These are phyloP conservation scores for Cheumatopsyche charites DNA, from an alignment of 1,140 invertebrate genomes.

Conservation along the genomic window DNA sequence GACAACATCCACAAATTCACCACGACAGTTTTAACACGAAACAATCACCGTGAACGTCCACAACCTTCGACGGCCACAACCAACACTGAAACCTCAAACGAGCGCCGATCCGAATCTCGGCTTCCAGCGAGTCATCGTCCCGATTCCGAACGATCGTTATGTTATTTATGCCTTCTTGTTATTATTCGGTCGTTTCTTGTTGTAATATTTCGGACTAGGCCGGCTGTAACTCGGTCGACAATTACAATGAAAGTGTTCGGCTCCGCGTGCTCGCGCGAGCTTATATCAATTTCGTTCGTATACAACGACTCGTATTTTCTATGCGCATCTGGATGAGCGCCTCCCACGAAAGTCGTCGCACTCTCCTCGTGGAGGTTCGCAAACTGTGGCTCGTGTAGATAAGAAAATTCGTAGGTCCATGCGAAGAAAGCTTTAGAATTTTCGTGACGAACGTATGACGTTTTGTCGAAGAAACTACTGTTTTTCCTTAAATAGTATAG, in stretches of 20 bases:
- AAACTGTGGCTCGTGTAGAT: background rate
- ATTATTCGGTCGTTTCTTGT: background rate
- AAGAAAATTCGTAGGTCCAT: background rate
- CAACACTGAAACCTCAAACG: background rate
- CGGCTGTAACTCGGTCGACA: conserved; percentile 33
- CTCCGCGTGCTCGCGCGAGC: background rate
- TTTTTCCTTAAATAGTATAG: too few species aligned
- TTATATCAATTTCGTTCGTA: conserved; percentile 34
- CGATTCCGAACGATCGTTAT: background rate
- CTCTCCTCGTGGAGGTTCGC: background rate
- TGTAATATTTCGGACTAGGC: too few species aligned
- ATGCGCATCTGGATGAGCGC: conserved; percentile 24
- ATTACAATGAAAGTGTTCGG: conserved; percentile 38
- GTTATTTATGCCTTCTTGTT: background rate
- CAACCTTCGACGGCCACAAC: too few species aligned
- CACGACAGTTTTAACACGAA: too few species aligned
- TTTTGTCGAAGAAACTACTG: too few species aligned
- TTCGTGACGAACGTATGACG: background rate
- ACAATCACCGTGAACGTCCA: too few species aligned
- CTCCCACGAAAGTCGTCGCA: conserved; percentile 22
- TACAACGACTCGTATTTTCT: conserved; percentile 11
- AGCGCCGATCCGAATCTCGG: background rate
- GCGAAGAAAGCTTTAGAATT: background rate
- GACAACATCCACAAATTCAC: too few species aligned
- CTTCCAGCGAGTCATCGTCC: background rate